Base-by-base conservation (phyloP, 2,888 invertebrate species). In the Eupithecia centaureata region DNA sequence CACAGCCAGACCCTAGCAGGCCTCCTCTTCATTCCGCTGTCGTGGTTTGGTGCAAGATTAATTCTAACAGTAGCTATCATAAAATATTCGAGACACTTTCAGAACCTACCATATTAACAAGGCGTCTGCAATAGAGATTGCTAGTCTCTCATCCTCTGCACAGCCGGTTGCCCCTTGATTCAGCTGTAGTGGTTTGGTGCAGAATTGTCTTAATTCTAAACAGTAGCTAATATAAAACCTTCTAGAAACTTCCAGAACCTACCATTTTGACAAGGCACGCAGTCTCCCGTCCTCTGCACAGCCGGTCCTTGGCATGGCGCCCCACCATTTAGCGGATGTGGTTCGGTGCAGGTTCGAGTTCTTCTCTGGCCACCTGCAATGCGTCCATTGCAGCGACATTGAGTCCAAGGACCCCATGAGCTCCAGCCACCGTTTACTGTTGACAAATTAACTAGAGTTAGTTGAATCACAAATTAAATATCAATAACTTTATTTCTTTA, bases 371-470 rank as follows among this genome's bases (percentile, higher is more conserved):
- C 95, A 42, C 97, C 96, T 18, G 96, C 95, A 65, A 93, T 89
- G 59, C 94, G 94, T 0, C 96, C 95, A 68, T 97, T 96, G 92
- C 98, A 98, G 74, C 96, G 95, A 90, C 98, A 98, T 72, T 97
- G 97, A 10, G 96, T 95, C 98, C 98, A 98, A 0, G 95, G 92
- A 13, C 97, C 96, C 98, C 98, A 98, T 4, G 96, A 94, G 60
- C 97, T 97, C 98, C 98, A 98, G 63, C 97, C 98, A n/a, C 98
- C 98, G 87, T 98, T 97, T 57, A 98, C 98, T 98, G 94, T 58
- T 89, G 91, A 71, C 70, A 65, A 73, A 63, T 56, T 18, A 51
- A 27, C 13, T 4, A 4, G 1, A 25, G 5, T 51, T 51, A 51
- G 51, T 51, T 22, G 10, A 22, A 22, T 22, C 4, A 25, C 10